A percentile compares a stretch with the other conserved stretches of the same genome.
Evolutionary conservation across 2,797 vertebrate genomes (phyloP).

Genomic region (Megalops cyprinoides): DNA sequence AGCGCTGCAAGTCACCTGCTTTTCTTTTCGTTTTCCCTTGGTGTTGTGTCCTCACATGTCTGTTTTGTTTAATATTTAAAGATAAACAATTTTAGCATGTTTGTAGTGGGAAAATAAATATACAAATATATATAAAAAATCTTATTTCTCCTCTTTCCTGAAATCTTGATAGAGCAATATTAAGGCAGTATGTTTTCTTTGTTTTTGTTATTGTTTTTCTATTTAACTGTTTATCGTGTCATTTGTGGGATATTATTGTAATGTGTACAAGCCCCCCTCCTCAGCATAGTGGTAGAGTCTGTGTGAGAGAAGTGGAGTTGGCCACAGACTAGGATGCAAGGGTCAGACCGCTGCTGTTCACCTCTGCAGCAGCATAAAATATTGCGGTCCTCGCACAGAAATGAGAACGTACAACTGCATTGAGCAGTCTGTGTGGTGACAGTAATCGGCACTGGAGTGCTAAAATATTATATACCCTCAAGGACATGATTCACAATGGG

Average conservation of each 20-base stretch:
- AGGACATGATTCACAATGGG: too few relatives aligned
- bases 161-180: conserved; percentile 20
- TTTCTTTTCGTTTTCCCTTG: not conserved
- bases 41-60: not conserved
- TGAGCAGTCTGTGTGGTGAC: too few relatives aligned
- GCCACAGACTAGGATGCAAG: not conserved
- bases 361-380: too few relatives aligned
- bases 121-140: not conserved
- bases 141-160: not conserved
- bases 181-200: conserved; percentile 8
- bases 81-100: conserved; percentile 18
- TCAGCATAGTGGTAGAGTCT: not conserved
- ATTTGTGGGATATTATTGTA: not conserved
- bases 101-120: conserved; percentile 26
- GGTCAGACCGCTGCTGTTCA: not conserved
- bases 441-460: too few relatives aligned
- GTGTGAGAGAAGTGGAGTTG: not conserved
- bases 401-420: too few relatives aligned
- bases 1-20: not conserved
- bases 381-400: too few relatives aligned
- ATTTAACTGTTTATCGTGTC: conserved; percentile 11
- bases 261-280: not conserved
- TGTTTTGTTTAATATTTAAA: conserved; percentile 26
- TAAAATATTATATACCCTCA: too few relatives aligned
- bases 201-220: conserved; percentile 12